Base-by-base conservation (phyloP, 2,113 vertebrate species). In the Strigops habroptila region DNA sequence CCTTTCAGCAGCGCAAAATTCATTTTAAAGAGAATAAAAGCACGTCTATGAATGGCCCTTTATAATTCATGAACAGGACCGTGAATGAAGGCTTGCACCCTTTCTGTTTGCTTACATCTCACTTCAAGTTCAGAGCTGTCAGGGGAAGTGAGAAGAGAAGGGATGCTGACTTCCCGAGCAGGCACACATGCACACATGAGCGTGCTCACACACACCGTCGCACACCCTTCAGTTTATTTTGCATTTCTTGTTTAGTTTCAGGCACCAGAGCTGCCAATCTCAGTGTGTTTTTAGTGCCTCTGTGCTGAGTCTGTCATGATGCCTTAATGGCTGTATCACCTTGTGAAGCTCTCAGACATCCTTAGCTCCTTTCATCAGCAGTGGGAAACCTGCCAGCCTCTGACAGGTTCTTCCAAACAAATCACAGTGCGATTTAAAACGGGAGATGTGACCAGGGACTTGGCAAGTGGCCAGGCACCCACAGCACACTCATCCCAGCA, bases 331-430 rank as follows among this genome's bases (percentile, higher is more conserved):
- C 88, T 95, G 81, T 19, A 95, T 93, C 95, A 96, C 94, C 95
- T 96, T 82, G 90, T 77, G 93, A 76, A 71, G 95, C 88, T 92
- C 85, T 43, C 90, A 94, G 91, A 80, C 91, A 60, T 91, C 86
- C 91, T 91, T 30, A 43, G 65, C 48, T 80, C 39, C 96, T 95
- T 97, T 95, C 96, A 95, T 95, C 93, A 86, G 79, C 16, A 0
- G 52, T 46, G 92, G 96, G 95, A 96, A 96, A 67, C 87, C 86
- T 95, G 96, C 94, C 95, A 96, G 93, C 74, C 69, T 35, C 84
- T 96, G 95, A 92, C 97, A 96, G 93, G 79, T 93, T 90, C 93
- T 76, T 65, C 94, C 86, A 94, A 92, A 96, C 95, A 94, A 67
- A 95, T 75, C 79, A 41, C 52, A 18, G 25, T 0, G 12, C 1